Evolutionary conservation across 2,888 invertebrate genomes (phyloP), one percentile per base, ranked within the genome.

Genomic region (Malthinus flaveolus): DNA sequence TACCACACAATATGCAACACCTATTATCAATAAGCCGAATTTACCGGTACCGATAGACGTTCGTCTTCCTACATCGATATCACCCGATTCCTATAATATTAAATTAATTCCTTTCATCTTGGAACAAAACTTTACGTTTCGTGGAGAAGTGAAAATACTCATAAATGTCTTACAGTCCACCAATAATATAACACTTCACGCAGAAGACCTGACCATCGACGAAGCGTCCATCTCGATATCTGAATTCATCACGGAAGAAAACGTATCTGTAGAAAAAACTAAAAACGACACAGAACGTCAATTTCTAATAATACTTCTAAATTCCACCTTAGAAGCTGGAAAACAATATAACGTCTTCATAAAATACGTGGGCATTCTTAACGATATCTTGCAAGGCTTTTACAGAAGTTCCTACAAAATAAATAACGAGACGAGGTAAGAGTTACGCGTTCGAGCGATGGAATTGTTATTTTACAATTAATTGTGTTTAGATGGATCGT

Each of bases 341-440:
- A 78, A 80, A 44, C 82, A 84, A 62, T 93, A 92, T 74, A 77
- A 84, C 49, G 74, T 95, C 62, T 80, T 84, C 64, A 86, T 93
- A 60, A 83, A 84, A 46, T 95, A 87, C 71, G 80, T 82, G 4
- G 94, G 93, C 0, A 80, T 85, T 58, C 79, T 94, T 49, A 89
- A 88, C 70, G 90, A 92, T 72, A 83, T 87, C 64, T 79, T 93
- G 33, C 86, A 88, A 69, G 93, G 93, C 39, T 92, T 93, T 77
- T 93, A 93, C 73, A 83, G 91, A 67, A 92, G 91, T 78, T 90
- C 90, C 0, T 93, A 93, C 75, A 82, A 82, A 66, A 84, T 84
- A 63, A 83, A 83, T 61, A 87, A 87, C 66, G 80, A 86, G 54
- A 89, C 85, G 67, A 87, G 87, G 91, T 90, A 76, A 35, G 32